Evolutionary conservation across 2,797 vertebrate species (phyloP), one percentile per base, ranked within the genome.

Genomic region (Lophotriccus pileatus): DNA sequence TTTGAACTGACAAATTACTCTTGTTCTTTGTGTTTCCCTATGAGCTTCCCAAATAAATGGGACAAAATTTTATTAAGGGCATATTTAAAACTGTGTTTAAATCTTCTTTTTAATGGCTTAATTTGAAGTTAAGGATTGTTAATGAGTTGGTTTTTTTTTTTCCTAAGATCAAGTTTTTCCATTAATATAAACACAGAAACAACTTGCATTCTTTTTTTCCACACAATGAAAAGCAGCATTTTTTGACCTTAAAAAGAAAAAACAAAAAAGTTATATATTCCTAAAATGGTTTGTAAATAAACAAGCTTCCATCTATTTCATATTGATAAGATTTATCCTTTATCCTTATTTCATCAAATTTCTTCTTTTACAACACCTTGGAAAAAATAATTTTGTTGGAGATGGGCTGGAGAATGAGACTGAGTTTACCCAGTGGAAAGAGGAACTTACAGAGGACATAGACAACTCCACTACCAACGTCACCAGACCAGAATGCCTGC

Each of bases 61-160:
- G 6, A 36, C 47, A 76, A 83, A 56, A 75, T 32, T 55, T 87
- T 94, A 85, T 78, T 89, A 86, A 36, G 21, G 12, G 13, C 67
- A 47, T 84, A 46, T 82, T 93, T 79, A 77, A 59, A 59, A 60
- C 20, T 34, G 13, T 76, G 14, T 78, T 92, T 93, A 82, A 91
- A 34, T 70, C 36, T 30, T 68, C 39, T 92, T 82, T 72, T 52
- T 49, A 84, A 88, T 53, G 10, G 6, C 22, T 46, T 56, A 50
- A 67, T 94, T 96, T 89, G 58, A 90, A 89, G 32, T 82, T 84
- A 67, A 83, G 25, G 8, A 34, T 83, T 81, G 34, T 50, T 90
- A 93, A 88, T 55, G 23, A 14, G 4, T 39, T 60, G 11, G 2
- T 1, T 56, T 79, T 81, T 56, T 79, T 81, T 88, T 90, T 60